Conservation (phyloP, 2,113 vertebrate genomes). For the Cyprinodon tularosa region DNA sequence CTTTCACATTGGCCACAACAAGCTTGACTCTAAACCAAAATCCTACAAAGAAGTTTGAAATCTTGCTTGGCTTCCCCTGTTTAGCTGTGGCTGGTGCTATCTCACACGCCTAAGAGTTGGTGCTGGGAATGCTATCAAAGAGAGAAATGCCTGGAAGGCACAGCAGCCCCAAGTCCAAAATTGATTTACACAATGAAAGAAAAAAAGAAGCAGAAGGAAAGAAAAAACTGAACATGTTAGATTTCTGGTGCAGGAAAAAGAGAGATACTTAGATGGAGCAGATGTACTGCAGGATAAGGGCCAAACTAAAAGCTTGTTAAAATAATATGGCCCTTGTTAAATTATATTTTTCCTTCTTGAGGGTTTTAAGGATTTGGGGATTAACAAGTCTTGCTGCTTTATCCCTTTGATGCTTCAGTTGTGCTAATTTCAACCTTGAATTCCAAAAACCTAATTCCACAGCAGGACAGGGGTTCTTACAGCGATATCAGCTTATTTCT, state of each 20-base stretch:
- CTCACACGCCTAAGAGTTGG: conserved; percentile 55
- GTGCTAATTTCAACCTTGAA: conserved; percentile 66
- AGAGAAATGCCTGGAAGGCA: conserved; percentile 70
- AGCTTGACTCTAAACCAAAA: conserved; percentile 58
- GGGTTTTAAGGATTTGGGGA: conserved; percentile 67
- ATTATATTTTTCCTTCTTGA: conserved; percentile 53
- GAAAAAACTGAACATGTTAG: conserved; percentile 35
- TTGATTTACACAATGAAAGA: conserved; percentile 69
- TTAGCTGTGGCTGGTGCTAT: conserved; percentile 66
- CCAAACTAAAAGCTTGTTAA: conserved; percentile 56
- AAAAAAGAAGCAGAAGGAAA: conserved; percentile 44
- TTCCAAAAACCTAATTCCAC: conserved; percentile 58
- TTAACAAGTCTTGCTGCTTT: conserved; percentile 43
- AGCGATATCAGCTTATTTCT: conserved; percentile 31
- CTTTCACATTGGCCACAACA: conserved; percentile 49
- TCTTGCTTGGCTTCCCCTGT: conserved; percentile 60
- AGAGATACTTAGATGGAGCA: conserved; percentile 31
- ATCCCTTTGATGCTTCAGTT: conserved; percentile 46
- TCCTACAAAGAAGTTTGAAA: conserved; percentile 68
- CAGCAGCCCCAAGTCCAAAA: conserved; percentile 69
- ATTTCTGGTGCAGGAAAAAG: conserved; percentile 51
- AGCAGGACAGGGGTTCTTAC: conserved; percentile 43
- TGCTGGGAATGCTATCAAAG: conserved; percentile 74
- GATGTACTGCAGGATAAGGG: conserved; percentile 47
- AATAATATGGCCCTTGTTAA: conserved; percentile 59